Evolutionary conservation across 2,888 invertebrate species (phyloP), one percentile per base, ranked within the genome.

Genomic region (Phaedon cochleariae): DNA sequence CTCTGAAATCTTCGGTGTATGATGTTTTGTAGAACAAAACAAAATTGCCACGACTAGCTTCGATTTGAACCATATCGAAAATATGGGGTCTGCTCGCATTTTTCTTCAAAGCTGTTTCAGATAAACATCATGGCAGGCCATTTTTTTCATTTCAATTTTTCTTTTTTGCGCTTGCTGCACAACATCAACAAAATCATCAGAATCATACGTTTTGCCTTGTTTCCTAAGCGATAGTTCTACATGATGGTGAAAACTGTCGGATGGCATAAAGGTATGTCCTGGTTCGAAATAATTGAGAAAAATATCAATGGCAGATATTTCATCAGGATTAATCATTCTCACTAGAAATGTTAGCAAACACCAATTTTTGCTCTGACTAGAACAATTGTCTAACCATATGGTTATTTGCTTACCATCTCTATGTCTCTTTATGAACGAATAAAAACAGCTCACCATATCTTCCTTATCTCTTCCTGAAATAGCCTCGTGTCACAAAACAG

Each of bases 151-250:
- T 46, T 57, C 57, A 41, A 57, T 41, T 57, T 57, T 57, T 41
- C 41, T 18, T 57, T 57, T 58, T 45, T 45, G 41, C n/a, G 46
- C 18, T 46, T 20, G 10, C 22, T 20, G 4, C 17, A 58, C 58
- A 45, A 26, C 58, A 45, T 58, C 6, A 46, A 58, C 58, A 58
- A 58, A 58, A 15, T 58, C 45, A 46, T 58, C 22, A 58, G 45
- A 41, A 46, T 58, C 26, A 26, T n/a, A n/a, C n/a, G n/a, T n/a
- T n/a, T n/a, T n/a, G n/a, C n/a, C n/a, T n/a, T n/a, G n/a, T n/a
- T n/a, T n/a, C n/a, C n/a, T n/a, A n/a, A n/a, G n/a, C n/a, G n/a
- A n/a, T n/a, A n/a, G n/a, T n/a, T n/a, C n/a, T n/a, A n/a, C n/a
- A n/a, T n/a, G n/a, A n/a, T n/a, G n/a, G n/a, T n/a, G n/a, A n/a